Conservation (phyloP, 2,888 invertebrate genomes). For the Drosophila cyrtoloma region DNA sequence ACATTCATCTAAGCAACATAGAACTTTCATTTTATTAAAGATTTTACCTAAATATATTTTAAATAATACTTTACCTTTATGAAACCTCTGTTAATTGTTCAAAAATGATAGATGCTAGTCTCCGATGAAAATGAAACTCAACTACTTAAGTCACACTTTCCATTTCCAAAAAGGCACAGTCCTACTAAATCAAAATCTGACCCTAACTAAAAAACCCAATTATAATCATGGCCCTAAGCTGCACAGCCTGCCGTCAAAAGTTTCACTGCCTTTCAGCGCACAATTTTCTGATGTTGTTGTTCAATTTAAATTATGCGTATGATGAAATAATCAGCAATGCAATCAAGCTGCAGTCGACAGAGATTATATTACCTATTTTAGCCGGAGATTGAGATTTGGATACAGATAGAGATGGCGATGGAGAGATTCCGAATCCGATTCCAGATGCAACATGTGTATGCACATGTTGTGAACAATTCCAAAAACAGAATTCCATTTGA, state of each 20-base stretch:
- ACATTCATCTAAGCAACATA: neutral
- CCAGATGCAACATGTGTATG: constrained; percentile 67
- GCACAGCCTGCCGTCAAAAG: constrained; percentile 31
- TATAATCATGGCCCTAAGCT: constrained; percentile 48
- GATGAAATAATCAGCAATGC: constrained; percentile 80
- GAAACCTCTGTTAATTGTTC: neutral
- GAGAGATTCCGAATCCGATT: constrained; percentile 46
- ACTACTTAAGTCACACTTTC: constrained; percentile 51
- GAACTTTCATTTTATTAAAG: neutral
- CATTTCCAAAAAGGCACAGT: constrained; percentile 36
- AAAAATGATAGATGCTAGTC: neutral
- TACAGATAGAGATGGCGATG: constrained; percentile 28
- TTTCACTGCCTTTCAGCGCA: constrained; percentile 56
- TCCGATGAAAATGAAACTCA: neutral
- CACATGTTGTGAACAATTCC: constrained; percentile 69
- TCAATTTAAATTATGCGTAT: constrained; percentile 75
- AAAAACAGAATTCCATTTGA: constrained; percentile 76
- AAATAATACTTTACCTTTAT: neutral
- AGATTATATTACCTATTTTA: constrained; percentile 67
- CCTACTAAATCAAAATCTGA: constrained; percentile 17
- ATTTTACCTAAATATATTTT: neutral
- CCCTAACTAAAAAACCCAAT: constrained; percentile 58
- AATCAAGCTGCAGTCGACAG: constrained; percentile 60
- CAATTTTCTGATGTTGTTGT: constrained; percentile 49
- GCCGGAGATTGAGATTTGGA: constrained; percentile 50